Conservation (phyloP, 2,888 invertebrate genomes). For the Mythimna vitellina region DNA sequence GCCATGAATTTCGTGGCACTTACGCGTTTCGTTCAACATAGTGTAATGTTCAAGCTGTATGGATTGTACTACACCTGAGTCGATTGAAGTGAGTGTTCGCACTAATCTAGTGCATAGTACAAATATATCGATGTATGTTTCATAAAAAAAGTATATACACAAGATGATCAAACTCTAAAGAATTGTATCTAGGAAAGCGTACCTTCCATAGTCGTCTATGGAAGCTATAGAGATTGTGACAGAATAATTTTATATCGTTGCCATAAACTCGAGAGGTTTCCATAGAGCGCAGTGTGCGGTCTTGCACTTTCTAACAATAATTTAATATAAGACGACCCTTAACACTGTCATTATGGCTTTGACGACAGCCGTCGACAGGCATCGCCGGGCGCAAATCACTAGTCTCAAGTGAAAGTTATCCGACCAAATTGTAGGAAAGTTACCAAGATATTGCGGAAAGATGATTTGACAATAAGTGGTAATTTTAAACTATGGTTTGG, state of each 20-base stretch:
- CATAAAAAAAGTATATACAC: too few relatives aligned
- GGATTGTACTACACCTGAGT: too few relatives aligned
- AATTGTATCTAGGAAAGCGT: not conserved
- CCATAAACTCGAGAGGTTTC: slow-evolving; percentile 1
- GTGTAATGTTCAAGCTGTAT: too few relatives aligned
- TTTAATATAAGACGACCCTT: slow-evolving; percentile 58
- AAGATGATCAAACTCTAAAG: not conserved
- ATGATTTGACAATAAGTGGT: slow-evolving; percentile 46
- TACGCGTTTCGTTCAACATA: too few relatives aligned
- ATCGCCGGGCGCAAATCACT: slow-evolving; percentile 61
- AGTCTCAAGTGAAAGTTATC: slow-evolving; percentile 59
- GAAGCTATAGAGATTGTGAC: not conserved
- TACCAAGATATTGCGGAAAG: slow-evolving; percentile 38
- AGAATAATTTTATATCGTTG: not conserved
- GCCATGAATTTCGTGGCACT: too few relatives aligned
- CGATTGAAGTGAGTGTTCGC: too few relatives aligned
- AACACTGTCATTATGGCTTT: slow-evolving; percentile 53
- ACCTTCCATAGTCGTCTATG: not conserved
- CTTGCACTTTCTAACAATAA: slow-evolving; percentile 57
- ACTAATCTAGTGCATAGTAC: too few relatives aligned
- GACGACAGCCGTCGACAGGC: slow-evolving; percentile 52
- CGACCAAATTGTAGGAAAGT: slow-evolving; percentile 60
- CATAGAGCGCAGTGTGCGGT: slow-evolving; percentile 25
- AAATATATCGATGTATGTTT: too few relatives aligned
- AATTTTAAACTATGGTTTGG: slow-evolving; percentile 8